These are phyloP conservation scores for Sylvia borin DNA, from an alignment of 2,797 vertebrate species.

Conservation along the genomic window DNA sequence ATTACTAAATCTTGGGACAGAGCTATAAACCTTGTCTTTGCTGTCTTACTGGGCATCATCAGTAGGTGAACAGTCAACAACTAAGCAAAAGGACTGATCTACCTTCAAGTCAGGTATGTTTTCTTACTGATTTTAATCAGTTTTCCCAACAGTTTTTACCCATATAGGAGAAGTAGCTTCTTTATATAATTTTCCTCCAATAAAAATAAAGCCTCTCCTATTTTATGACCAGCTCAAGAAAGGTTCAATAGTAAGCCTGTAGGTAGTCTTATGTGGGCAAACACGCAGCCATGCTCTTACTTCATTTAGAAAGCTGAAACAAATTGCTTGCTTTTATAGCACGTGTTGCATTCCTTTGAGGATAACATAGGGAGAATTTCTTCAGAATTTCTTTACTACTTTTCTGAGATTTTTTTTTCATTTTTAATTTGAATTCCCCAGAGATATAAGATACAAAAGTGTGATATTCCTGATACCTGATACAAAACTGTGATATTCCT, in stretches of 20 bases:
- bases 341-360: not conserved
- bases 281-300: not conserved
- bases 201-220: constrained; percentile 12
- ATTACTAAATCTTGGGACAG: constrained; percentile 55
- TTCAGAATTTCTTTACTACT: not conserved
- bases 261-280: not conserved
- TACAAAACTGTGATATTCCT: not conserved
- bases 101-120: constrained; percentile 22
- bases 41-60: constrained; percentile 39
- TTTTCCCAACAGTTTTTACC: not conserved
- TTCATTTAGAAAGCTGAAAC: not conserved
- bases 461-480: constrained; percentile 18
- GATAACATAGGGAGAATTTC: not conserved
- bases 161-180: not conserved
- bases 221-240: not conserved
- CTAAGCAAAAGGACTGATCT: constrained; percentile 48
- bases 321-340: not conserved
- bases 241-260: not conserved
- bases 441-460: not conserved
- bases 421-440: not conserved
- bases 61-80: constrained; percentile 59
- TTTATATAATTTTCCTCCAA: not conserved
- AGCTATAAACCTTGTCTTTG: constrained; percentile 58
- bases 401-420: not conserved
- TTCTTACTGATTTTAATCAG: constrained; percentile 17